These are phyloP conservation scores for Oryzias melastigma DNA, from an alignment of 2,113 vertebrate genomes.

Conservation along the genomic window DNA sequence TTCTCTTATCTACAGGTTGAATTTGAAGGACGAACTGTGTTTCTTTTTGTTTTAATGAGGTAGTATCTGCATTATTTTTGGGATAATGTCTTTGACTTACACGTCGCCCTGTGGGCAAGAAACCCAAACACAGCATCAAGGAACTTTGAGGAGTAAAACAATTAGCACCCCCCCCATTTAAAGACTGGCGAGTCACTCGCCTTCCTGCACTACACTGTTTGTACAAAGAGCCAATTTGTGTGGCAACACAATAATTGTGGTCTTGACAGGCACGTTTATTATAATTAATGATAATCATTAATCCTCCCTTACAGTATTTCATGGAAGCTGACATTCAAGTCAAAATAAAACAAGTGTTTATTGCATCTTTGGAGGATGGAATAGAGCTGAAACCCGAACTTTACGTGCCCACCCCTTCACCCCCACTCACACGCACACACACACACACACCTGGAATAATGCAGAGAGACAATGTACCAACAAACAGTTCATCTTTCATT, in stretches of 20 bases:
- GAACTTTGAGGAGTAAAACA: conserved; percentile 32
- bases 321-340: conserved; percentile 64
- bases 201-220: conserved; percentile 45
- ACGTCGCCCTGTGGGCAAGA: too few relatives aligned
- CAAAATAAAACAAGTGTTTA: conserved; percentile 64
- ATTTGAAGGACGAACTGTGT: too few relatives aligned
- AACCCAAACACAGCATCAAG: conserved; percentile 1
- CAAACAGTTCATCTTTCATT: too few relatives aligned
- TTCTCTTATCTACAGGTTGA: too few relatives aligned
- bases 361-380: conserved; percentile 40
- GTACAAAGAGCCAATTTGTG: conserved; percentile 76
- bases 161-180: conserved; percentile 47
- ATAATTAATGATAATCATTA: conserved; percentile 86
- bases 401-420: not conserved
- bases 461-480: too few relatives aligned
- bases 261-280: conserved; percentile 79
- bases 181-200: conserved; percentile 77
- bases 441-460: too few relatives aligned
- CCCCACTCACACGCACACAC: too few relatives aligned
- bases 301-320: conserved; percentile 65
- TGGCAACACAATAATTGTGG: conserved; percentile 80
- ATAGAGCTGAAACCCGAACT: conserved; percentile 39
- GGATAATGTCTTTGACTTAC: too few relatives aligned
- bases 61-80: too few relatives aligned
- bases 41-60: too few relatives aligned